These are phyloP conservation scores for Oscheius onirici DNA, from an alignment of 2,888 invertebrate genomes.

Conservation along the genomic window DNA sequence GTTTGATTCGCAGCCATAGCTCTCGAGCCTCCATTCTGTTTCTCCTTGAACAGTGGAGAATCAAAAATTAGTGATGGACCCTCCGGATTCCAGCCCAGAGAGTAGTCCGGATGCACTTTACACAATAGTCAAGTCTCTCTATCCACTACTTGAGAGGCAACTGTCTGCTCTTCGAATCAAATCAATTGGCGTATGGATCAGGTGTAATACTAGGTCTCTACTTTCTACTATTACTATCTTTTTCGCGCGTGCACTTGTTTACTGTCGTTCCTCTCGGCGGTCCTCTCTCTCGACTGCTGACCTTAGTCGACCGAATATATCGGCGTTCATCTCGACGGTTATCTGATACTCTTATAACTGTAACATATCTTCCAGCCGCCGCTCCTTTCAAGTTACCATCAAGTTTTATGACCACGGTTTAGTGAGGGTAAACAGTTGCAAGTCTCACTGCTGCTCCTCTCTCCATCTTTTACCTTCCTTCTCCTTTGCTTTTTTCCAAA, in stretches of 20 bases:
- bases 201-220: slow-evolving; percentile 22
- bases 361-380: slow-evolving; percentile 13
- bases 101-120: slow-evolving; percentile 31
- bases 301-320: slow-evolving; percentile 1
- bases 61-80: no score
- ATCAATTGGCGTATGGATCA: slow-evolving; percentile 18
- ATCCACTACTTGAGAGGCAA: slow-evolving; percentile 29
- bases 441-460: no score
- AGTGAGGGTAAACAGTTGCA: no score
- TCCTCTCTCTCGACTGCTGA: slow-evolving; percentile 1
- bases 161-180: slow-evolving; percentile 33
- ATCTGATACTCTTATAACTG: slow-evolving; percentile 31
- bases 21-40: no score
- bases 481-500: no score
- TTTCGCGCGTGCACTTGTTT: not conserved
- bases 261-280: not conserved
- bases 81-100: slow-evolving; percentile 9
- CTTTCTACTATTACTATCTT: not conserved
- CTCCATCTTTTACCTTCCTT: no score
- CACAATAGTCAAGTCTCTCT: slow-evolving; percentile 29
- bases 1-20: no score
- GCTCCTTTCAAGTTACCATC: no score
- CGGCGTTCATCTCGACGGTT: not conserved
- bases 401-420: no score
- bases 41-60: no score